phyloP scores from a whole-genome alignment of 2,113 vertebrate species.

The Pardalotus punctatus region DNA sequence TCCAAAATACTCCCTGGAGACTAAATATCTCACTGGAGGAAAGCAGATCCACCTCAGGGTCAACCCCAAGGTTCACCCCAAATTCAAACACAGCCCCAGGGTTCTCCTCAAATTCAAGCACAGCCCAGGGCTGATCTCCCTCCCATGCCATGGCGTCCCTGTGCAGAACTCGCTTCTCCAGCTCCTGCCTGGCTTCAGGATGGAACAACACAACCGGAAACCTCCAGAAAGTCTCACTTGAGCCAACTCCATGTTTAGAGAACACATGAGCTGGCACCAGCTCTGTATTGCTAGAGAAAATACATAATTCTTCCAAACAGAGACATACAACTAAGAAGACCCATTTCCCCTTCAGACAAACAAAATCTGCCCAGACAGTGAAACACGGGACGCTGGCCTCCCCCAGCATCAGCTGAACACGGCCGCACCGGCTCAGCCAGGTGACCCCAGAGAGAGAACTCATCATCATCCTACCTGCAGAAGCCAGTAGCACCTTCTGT shows the following conservation, averaged over 20 bases:
- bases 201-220: not conserved
- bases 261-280: not conserved
- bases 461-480: conserved; percentile 88
- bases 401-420: fast-evolving
- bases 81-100: not conserved
- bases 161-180: not conserved
- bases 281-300: not conserved
- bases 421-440: not conserved
- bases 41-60: not conserved
- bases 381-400: fast-evolving
- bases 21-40: not conserved
- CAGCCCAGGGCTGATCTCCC: not conserved
- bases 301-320: not conserved
- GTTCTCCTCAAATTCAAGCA: not conserved
- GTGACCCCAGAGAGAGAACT: not conserved
- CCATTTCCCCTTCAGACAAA: not conserved
- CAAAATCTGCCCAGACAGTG: not conserved
- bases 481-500: conserved; percentile 99
- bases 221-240: not conserved
- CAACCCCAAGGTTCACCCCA: not conserved
- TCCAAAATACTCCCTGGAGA: not conserved
- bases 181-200: not conserved
- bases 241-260: not conserved
- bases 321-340: not conserved
- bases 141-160: fast-evolving